phyloP scores from a whole-genome alignment of 2,113 vertebrate species.

The Caranx ignobilis region DNA sequence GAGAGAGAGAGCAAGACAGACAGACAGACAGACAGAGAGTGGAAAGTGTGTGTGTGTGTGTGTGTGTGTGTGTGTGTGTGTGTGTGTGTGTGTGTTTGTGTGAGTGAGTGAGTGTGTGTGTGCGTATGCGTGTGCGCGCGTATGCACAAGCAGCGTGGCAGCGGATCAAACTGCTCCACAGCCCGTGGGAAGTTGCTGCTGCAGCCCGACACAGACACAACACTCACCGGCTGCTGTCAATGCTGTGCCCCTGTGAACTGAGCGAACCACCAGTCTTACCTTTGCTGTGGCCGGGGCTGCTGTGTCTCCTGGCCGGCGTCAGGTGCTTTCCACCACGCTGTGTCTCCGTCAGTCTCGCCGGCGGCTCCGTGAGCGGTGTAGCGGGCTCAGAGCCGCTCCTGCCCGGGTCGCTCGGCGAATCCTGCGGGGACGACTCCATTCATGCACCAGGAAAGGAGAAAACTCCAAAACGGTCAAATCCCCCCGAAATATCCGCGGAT shows the following conservation, averaged over 20 bases:
- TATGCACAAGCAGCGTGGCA: no score
- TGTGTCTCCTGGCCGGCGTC: constrained; percentile 80
- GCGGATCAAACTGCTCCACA: background rate
- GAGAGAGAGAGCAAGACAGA: no score
- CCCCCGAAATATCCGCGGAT: background rate
- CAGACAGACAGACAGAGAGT: no score
- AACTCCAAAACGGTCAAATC: background rate
- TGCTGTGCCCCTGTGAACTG: no score
- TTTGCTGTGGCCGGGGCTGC: constrained; percentile 84
- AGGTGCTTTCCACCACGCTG: constrained; percentile 81
- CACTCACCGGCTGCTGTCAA: background rate
- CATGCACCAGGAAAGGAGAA: constrained; percentile 9
- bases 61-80: no score
- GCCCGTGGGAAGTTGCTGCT: constrained; percentile 37
- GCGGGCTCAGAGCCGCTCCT: constrained; percentile 84
- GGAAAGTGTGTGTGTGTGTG: no score
- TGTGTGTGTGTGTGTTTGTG: no score
- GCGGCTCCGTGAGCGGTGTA: constrained; percentile 79
- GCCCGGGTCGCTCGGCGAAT: constrained; percentile 82
- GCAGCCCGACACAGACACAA: constrained; percentile 5
- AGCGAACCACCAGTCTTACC: constrained; percentile 64
- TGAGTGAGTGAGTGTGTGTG: no score
- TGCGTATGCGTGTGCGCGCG: no score
- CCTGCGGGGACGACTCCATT: constrained; percentile 89
- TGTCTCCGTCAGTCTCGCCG: constrained; percentile 79